Conservation (phyloP, 2,113 vertebrate genomes). For the Syngnathoides biaculeatus region DNA sequence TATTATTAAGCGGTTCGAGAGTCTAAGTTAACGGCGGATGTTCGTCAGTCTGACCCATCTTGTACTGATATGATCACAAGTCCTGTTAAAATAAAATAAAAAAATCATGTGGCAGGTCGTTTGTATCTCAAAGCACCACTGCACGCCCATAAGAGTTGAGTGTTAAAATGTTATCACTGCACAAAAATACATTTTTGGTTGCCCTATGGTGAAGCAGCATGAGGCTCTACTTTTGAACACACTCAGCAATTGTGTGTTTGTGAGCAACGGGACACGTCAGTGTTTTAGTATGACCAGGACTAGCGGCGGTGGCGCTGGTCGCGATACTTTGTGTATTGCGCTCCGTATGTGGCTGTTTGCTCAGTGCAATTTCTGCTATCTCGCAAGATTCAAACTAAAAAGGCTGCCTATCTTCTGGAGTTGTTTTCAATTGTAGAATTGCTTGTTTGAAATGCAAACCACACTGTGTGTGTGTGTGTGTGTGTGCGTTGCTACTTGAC, state of each 20-base stretch:
- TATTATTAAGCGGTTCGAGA: too few relatives aligned
- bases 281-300: too few relatives aligned
- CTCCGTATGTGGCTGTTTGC: not conserved
- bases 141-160: too few relatives aligned
- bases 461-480: conserved; percentile 8
- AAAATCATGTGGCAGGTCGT: too few relatives aligned
- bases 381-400: not conserved
- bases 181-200: not conserved
- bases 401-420: not conserved
- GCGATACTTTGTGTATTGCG: not conserved
- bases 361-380: not conserved
- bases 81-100: too few relatives aligned
- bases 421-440: not conserved
- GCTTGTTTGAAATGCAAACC: conserved; percentile 40
- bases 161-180: not conserved
- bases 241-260: not conserved
- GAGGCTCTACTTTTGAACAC: not conserved
- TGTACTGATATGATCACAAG: too few relatives aligned
- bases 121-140: too few relatives aligned
- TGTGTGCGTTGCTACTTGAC: conserved; percentile 40
- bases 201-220: not conserved
- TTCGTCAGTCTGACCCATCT: too few relatives aligned
- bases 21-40: too few relatives aligned
- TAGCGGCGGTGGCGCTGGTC: too few relatives aligned
- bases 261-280: too few relatives aligned